Base-by-base conservation (phyloP, 30 jellyfish, hydroid and myxozoan genomes). In the Nemopilema nomurai region DNA sequence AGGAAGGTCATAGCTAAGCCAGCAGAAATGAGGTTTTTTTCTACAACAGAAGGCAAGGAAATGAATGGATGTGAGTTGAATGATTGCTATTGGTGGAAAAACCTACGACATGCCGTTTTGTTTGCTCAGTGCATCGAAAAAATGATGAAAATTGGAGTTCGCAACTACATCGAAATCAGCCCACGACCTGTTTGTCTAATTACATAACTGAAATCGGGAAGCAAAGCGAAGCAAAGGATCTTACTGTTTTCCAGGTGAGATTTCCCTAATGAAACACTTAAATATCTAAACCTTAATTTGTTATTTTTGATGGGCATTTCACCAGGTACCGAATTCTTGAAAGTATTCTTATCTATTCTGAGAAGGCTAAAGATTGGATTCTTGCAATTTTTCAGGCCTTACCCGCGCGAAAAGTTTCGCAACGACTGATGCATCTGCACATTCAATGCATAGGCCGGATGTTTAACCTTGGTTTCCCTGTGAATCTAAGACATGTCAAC, bases 101-200 rank as follows among this genome's bases (percentile, higher is more conserved):
- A 84, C 57, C 27, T 84, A 24, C 20, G 93, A 63, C 51, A 84
- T 53, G 62, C 81, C 7, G 93, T 84, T 28, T 20, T 49, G 79
- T 73, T 84, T 49, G 22, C 62, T 18, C 79, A 63, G n/a, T 18
- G 84, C 23, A 53, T 84, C 64, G 51, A 64, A 31, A 50, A 31
- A 31, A 74, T 74, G 87, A 18, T 84, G 78, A 26, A 33, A 74
- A 33, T 18, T 25, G 87, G 81, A 29, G 49, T 65, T 20, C 80
- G 71, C 21, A 29, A 30, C 0, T 62, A 51, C 25, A 49, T 84
- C 29, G 93, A 84, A 62, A 63, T 84, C 33, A 72, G 87, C 13
- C 93, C 93, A 18, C 64, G 93, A 9, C 93, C 93, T 29, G 87
- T 84, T 0, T 84, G 7, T 71, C 81, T 6, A 71, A 73, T 50